Base-by-base conservation (phyloP, 1,140 invertebrate species). In the Tetramorium simillimum region DNA sequence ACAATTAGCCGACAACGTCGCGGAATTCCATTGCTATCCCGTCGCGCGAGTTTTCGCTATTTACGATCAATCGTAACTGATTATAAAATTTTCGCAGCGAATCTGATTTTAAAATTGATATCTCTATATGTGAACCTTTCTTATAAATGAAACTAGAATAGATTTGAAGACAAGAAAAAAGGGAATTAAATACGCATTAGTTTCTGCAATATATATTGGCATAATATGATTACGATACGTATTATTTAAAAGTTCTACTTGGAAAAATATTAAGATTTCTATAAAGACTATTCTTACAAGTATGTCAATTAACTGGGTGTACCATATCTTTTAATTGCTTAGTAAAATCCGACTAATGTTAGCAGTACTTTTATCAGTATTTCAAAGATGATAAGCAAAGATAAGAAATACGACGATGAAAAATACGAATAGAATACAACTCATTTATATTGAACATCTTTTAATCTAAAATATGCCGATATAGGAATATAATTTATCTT, bases 1-100 rank as follows among this genome's bases (percentile, higher is more conserved):
- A 63, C 69, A 85, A 87, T 85, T 76, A 87, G 70, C 73, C 53
- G 75, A 67, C 43, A 49, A 53, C 70, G 33, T 51, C 70, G 28
- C 33, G 69, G 37, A 85, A 84, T 84, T 51, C 62, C 43, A 3
- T 37, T 56, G 4, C 46, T 56, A 58, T 46, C 18, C 56, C 24
- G 24, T 85, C 21, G 33, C 69, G n/a, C 14, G 24, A 85, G 33
- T 76, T 75, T 67, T 49, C 18, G 0, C 16, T 33, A 63, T 75
- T 85, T 87, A 75, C 28, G 28, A 6, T 82, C 46, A 40, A 86
- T 63, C 46, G 33, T 18, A 60, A n/a, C 10, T 49, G n/a, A 14
- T 62, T 14, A 12, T n/a, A 10, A 73, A 82, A 73, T 60, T 75
- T 84, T 24, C 14, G 21, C 14, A 18, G 7, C n/a, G 1, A 37